A percentile compares a stretch with the other conserved stretches of the same genome.
Conservation (phyloP, 92 coral and sea anemone genomes). For the Umimayanthus kanabou region DNA sequence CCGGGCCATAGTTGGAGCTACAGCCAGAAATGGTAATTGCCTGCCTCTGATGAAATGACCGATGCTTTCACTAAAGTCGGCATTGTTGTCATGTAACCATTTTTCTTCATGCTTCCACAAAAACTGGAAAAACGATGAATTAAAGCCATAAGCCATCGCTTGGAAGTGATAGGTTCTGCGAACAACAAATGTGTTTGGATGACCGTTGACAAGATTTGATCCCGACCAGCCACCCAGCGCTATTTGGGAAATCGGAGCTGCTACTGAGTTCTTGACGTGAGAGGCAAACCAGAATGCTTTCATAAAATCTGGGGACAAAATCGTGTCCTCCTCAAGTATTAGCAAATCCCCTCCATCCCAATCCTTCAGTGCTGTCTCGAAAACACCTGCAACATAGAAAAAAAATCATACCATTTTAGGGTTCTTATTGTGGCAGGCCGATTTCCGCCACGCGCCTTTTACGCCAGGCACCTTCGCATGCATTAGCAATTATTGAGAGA, state of each 20-base stretch:
- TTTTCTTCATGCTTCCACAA: constrained; percentile 37
- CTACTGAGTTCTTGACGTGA: constrained; percentile 38
- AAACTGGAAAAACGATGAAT: constrained; percentile 37
- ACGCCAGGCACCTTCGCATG: too few relatives aligned
- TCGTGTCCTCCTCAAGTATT: constrained; percentile 44
- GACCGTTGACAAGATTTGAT: constrained; percentile 47
- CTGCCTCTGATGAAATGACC: constrained; percentile 19
- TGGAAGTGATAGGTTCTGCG: constrained; percentile 38
- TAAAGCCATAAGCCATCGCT: constrained; percentile 50
- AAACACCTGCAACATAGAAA: background rate
- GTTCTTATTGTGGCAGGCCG: too few relatives aligned
- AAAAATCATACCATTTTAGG: too few relatives aligned
- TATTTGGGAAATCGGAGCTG: constrained; percentile 20
- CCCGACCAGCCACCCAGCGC: constrained; percentile 57
- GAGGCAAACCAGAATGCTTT: constrained; percentile 45
- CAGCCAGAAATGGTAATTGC: background rate
- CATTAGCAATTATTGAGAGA: too few relatives aligned
- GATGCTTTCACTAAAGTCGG: constrained; percentile 45
- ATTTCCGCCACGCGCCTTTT: too few relatives aligned
- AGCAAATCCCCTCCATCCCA: constrained; percentile 26
- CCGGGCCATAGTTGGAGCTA: constrained; percentile 42
- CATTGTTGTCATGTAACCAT: constrained; percentile 27
- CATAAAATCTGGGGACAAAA: constrained; percentile 51
- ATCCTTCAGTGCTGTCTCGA: background rate
- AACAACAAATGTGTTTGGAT: constrained; percentile 51